Evolutionary conservation across 2,113 vertebrate species (phyloP).

Genomic region (Hippocampus mohnikei): DNA sequence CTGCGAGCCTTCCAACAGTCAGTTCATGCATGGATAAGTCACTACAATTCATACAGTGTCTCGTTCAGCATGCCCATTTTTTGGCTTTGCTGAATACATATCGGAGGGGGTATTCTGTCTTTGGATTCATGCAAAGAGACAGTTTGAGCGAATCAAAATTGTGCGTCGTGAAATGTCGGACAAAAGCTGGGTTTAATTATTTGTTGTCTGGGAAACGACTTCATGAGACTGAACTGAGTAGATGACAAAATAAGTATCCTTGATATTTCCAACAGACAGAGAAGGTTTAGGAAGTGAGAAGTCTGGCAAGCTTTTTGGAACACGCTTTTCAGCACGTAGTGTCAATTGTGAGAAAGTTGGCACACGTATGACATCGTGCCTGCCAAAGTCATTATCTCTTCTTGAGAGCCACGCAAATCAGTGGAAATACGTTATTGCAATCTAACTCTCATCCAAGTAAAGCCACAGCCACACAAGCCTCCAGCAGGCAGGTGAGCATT

Average conservation of each 20-base stretch:
- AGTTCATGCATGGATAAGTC: background rate
- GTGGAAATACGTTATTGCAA: conserved; percentile 48
- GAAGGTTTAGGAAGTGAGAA: conserved; percentile 10
- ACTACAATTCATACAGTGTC: background rate
- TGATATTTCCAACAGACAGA: conserved; percentile 1
- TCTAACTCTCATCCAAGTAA: conserved; percentile 25
- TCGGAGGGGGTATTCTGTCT: background rate
- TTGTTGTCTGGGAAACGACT: background rate
- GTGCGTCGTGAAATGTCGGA: background rate
- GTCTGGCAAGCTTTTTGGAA: conserved; percentile 9
- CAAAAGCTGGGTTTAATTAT: background rate
- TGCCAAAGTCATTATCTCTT: conserved; percentile 53
- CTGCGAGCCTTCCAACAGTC: conserved; percentile 12
- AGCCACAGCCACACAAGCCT: background rate
- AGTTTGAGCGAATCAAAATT: background rate
- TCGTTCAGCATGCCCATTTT: background rate
- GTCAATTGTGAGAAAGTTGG: conserved; percentile 41
- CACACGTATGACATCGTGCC: conserved; percentile 25
- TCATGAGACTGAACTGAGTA: no score
- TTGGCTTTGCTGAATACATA: background rate
- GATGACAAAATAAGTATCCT: background rate
- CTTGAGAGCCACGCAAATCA: conserved; percentile 36
- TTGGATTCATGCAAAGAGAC: background rate
- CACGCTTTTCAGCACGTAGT: conserved; percentile 13
- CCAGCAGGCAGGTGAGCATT: conserved; percentile 7